A percentile compares a stretch with the other conserved stretches of the same genome.
Evolutionary conservation across 35 echinoderm and acorn worm genomes (phyloP).

Genomic region (Stichopus chloronotus): DNA sequence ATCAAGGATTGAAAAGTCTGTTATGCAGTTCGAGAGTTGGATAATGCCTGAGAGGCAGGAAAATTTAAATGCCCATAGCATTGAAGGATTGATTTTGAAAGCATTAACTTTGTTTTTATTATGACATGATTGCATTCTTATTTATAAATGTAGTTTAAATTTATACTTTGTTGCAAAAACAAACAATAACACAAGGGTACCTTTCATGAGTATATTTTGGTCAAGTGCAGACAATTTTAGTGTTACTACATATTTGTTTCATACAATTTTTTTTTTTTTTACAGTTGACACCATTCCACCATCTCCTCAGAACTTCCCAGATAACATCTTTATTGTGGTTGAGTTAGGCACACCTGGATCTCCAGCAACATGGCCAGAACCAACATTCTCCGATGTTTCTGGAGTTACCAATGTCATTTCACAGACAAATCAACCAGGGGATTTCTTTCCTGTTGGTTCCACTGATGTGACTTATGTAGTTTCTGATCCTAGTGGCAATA

Average conservation of each 20-base stretch:
- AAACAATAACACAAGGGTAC: too few relatives aligned
- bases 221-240: not conserved
- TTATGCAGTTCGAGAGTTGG: too few relatives aligned
- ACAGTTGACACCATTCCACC: constrained; percentile 29
- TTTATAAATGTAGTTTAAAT: too few relatives aligned
- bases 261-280: too few relatives aligned
- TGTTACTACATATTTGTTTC: not conserved
- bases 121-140: too few relatives aligned
- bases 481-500: not conserved
- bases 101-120: too few relatives aligned
- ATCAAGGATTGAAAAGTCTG: too few relatives aligned
- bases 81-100: too few relatives aligned
- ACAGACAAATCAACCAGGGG: not conserved
- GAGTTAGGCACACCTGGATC: not conserved
- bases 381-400: not conserved
- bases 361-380: not conserved
- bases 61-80: too few relatives aligned
- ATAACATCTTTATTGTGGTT: not conserved
- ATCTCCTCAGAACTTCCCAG: not conserved
- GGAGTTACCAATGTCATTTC: not conserved
- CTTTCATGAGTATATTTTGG: too few relatives aligned
- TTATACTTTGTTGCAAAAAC: too few relatives aligned
- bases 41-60: too few relatives aligned
- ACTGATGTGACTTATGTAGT: constrained; percentile 13
- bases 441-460: not conserved